Evolutionary conservation across 2,888 invertebrate species (phyloP), one percentile per base, ranked within the genome.

Genomic region (Chymomyza fuscimana): DNA sequence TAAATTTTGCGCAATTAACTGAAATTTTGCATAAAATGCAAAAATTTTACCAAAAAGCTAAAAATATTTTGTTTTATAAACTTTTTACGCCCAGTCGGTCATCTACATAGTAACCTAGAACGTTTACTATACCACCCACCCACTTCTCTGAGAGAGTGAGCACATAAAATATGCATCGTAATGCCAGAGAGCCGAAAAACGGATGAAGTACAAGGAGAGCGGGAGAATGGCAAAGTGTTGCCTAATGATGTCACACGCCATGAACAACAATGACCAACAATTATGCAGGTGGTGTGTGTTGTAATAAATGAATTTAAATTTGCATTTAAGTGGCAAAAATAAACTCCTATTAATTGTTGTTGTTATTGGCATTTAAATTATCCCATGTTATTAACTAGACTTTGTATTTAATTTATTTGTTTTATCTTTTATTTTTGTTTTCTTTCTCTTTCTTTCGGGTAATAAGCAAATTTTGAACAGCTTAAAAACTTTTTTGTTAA

Each of bases 1-100:
- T 88, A 86, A 86, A 86, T 86, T 82, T 82, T 88, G 59, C 77
- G 68, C 88, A 86, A 86, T 86, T 86, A 86, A 86, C 86, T 85
- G 72, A 76, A 82, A 69, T 76, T 83, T 71, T 82, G 87, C 88
- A 82, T 78, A 78, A 77, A 73, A 76, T 87, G 86, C 88, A 88
- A 88, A 87, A 77, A 80, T 75, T 75, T 76, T 69, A 65, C 36
- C 77, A 51, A 29, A 72, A 77, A 51, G 22, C 36, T 60, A 36
- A 60, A 60, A 60, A 36, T 60, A 60, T 60, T 60, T 60, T 29
- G 36, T 60, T 60, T 22, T 58, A 29, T 58, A 58, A 58, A 58
- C 58, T 46, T 62, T 67, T 67, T 54, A 29, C 40, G 66, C 60
- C 59, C 12, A 50, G 51, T 46, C 40, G 40, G 12, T 46, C 40